Conservation (phyloP, 2,888 invertebrate species). For the Oscheius sp. region DNA sequence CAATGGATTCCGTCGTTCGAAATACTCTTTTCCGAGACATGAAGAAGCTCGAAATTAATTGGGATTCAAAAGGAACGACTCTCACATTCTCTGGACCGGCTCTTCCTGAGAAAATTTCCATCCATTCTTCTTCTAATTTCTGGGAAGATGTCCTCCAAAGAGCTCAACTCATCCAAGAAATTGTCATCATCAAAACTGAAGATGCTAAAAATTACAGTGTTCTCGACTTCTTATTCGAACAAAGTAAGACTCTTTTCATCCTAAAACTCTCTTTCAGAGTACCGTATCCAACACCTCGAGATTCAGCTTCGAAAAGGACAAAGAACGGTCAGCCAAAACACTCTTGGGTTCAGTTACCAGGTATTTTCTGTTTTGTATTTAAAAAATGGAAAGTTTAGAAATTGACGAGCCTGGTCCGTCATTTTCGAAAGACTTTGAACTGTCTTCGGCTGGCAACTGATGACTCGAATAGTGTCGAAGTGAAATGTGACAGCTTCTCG, state of each 20-base stretch:
- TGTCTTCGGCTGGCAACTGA: constrained; percentile 23
- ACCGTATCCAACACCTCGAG: constrained; percentile 12
- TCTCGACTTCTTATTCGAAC: background rate
- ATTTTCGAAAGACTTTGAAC: background rate
- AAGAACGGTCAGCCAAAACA: constrained; percentile 15
- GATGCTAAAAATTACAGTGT: constrained; percentile 26
- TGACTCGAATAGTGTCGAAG: constrained; percentile 11
- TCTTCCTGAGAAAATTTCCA: constrained; percentile 6
- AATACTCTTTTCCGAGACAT: constrained; percentile 26
- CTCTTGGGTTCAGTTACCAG: constrained; percentile 5
- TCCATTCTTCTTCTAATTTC: constrained; percentile 7
- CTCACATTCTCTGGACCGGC: constrained; percentile 17
- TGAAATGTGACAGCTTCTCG: background rate
- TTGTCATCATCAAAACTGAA: constrained; percentile 16
- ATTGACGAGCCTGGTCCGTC: constrained; percentile 19
- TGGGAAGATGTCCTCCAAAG: constrained; percentile 20
- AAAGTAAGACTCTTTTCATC: background rate
- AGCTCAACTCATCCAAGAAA: background rate
- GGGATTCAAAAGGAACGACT: constrained; percentile 18
- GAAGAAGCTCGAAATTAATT: constrained; percentile 15
- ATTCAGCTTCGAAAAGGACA: constrained; percentile 9
- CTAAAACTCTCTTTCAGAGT: background rate
- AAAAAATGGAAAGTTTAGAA: background rate
- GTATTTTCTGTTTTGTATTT: background rate
- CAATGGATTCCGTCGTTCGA: constrained; percentile 4